Percentiles rank a stretch among this genome's conserved stretches.
These are phyloP conservation scores for Empidonax traillii DNA, from an alignment of 2,113 vertebrate genomes.

Conservation along the genomic window DNA sequence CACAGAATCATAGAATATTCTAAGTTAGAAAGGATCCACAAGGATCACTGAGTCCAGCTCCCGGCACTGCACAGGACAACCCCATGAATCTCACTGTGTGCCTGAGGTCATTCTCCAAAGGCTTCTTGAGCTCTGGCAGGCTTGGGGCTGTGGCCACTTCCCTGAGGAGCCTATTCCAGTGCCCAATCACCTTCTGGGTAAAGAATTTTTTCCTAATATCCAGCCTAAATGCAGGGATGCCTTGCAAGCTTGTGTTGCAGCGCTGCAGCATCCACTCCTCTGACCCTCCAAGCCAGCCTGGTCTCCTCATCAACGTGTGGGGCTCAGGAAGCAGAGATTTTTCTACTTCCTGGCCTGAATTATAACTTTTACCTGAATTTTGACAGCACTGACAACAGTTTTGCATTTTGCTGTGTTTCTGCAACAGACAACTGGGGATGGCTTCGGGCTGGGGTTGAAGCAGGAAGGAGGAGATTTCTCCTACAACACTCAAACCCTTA, in stretches of 20 bases:
- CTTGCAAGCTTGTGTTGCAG: neutral
- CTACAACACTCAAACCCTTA: fast-evolving
- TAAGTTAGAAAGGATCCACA: neutral
- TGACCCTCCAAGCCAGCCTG: neutral
- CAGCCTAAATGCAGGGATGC: neutral
- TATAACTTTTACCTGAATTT: neutral
- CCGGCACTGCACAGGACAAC: neutral
- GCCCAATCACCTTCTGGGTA: neutral
- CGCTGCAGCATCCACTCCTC: neutral
- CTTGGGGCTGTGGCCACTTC: neutral
- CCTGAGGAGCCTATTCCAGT: neutral
- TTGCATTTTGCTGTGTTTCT: neutral
- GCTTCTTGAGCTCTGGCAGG: neutral
- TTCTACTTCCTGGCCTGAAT: neutral
- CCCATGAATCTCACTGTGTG: neutral
- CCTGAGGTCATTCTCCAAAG: neutral
- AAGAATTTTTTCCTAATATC: neutral
- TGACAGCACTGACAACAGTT: neutral
- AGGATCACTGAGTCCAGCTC: neutral
- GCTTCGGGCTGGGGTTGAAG: neutral
- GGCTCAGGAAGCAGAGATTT: neutral
- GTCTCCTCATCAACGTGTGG: neutral
- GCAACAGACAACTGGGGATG: neutral
- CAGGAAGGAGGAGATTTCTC: neutral
- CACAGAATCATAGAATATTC: neutral